phyloP scores from a whole-genome alignment of 2,797 vertebrate genomes.

The Enoplosus armatus region DNA sequence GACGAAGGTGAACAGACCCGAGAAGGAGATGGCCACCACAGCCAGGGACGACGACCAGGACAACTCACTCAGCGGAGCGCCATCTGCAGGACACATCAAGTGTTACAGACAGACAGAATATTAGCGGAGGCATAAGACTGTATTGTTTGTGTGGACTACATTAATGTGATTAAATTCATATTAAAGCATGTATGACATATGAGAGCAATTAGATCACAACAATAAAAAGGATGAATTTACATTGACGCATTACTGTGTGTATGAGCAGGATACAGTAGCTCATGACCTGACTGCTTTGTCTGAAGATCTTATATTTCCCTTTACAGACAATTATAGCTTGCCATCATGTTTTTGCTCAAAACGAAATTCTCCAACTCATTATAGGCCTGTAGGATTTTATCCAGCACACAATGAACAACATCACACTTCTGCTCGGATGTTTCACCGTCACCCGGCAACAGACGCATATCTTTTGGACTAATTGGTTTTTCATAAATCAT shows the following conservation, averaged over 20 bases:
- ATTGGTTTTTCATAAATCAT: neutral
- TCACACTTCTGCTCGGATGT: conserved; percentile 7
- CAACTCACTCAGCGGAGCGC: conserved; percentile 89
- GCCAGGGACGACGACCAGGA: conserved; percentile 93
- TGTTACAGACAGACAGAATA: neutral
- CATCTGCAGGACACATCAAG: conserved; percentile 77
- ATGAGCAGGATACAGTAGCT: neutral
- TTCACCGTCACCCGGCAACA: neutral
- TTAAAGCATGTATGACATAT: neutral
- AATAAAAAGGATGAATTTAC: neutral
- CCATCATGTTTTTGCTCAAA: neutral
- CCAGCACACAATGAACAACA: neutral
- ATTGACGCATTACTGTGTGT: neutral
- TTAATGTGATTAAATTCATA: neutral
- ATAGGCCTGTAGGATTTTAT: neutral
- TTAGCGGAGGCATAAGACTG: neutral
- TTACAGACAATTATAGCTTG: neutral
- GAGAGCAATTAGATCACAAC: neutral
- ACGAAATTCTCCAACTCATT: conserved; percentile 18
- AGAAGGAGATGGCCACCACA: conserved; percentile 91
- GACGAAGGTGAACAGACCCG: conserved; percentile 91
- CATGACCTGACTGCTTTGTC: neutral
- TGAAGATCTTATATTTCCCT: neutral
- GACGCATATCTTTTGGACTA: neutral
- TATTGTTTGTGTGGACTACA: neutral